Conservation (phyloP, 2,113 vertebrate genomes). For the Tricholaema leucomelas region DNA sequence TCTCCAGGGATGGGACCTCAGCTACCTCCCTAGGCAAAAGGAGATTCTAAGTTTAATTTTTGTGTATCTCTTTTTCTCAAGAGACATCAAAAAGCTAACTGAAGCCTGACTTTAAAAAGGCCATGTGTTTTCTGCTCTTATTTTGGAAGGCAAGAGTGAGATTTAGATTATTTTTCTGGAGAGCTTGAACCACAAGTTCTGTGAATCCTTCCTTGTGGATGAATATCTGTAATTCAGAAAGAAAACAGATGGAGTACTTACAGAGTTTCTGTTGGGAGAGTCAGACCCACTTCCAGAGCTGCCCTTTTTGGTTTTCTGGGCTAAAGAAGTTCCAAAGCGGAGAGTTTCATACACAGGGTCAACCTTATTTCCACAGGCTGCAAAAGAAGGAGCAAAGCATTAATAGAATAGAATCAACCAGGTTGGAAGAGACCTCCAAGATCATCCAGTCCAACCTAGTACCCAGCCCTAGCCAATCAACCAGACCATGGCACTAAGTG, state of each 20-base stretch:
- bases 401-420: too few relatives aligned
- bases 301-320: conserved; percentile 91
- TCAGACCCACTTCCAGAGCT: conserved; percentile 88
- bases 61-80: background rate
- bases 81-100: background rate
- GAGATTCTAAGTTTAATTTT: background rate
- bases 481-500: too few relatives aligned
- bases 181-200: background rate
- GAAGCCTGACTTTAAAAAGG: background rate
- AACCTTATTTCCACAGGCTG: conserved; percentile 97
- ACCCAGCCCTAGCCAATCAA: too few relatives aligned
- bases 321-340: conserved; percentile 95
- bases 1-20: too few relatives aligned
- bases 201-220: background rate
- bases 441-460: too few relatives aligned
- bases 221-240: background rate
- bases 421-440: too few relatives aligned
- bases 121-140: background rate
- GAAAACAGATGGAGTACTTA: conserved; percentile 67
- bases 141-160: background rate
- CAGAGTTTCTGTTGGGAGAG: conserved; percentile 91
- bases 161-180: background rate
- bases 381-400: conserved; percentile 45
- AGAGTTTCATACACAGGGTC: conserved; percentile 97
- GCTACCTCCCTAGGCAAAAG: too few relatives aligned